Evolutionary conservation across 1,140 invertebrate genomes (phyloP).

Genomic region (Solenopsis invicta): DNA sequence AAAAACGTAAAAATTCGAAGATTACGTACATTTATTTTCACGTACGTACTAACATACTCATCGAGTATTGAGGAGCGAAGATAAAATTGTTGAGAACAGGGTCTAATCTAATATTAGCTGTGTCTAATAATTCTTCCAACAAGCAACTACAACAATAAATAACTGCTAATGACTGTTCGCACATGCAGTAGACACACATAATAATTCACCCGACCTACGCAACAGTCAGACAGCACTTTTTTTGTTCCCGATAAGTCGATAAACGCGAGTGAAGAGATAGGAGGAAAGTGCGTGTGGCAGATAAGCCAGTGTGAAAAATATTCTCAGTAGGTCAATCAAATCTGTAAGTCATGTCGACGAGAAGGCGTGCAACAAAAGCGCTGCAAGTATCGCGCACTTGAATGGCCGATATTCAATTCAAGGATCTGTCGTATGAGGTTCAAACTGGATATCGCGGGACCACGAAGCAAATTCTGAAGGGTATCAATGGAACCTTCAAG

Average conservation of each 20-base stretch:
- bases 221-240: neutral
- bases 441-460: slow-evolving; percentile 74
- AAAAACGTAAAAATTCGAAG: neutral
- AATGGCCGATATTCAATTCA: slow-evolving; percentile 86
- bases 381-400: slow-evolving; percentile 70
- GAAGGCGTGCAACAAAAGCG: slow-evolving; percentile 66
- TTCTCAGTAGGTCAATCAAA: neutral
- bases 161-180: neutral
- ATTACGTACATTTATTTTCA: neutral
- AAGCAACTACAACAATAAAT: neutral
- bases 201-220: neutral
- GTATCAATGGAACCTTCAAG: slow-evolving; percentile 86
- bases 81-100: neutral
- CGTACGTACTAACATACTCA: neutral
- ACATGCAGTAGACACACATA: neutral
- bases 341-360: neutral
- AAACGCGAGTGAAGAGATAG: neutral
- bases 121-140: neutral
- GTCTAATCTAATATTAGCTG: neutral
- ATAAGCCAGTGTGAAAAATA: neutral
- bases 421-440: slow-evolving; percentile 84
- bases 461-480: slow-evolving; percentile 89
- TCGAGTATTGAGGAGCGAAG: neutral
- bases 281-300: neutral
- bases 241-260: neutral